Evolutionary conservation across 2,113 vertebrate species (phyloP), one percentile per base, ranked within the genome.

Genomic region (Emberiza fucata): DNA sequence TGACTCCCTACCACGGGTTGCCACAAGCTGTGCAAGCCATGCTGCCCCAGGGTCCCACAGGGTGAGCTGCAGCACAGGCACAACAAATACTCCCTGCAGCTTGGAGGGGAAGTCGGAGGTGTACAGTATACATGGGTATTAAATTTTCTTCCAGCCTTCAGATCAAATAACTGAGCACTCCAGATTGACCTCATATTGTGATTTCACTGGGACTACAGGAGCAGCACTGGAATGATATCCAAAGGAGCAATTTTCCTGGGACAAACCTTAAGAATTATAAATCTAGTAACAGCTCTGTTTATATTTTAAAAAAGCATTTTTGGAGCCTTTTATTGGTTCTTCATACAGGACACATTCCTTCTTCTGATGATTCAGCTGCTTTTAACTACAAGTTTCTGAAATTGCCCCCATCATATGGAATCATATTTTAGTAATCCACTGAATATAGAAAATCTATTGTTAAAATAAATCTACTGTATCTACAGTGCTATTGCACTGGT

Each of bases 81-180:
- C 27, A 91, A n/a, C 8, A 31, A 89, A 77, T 2, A 24, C 11
- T 10, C 39, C 37, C 18, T 75, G 54, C 44, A 59, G 0, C 44
- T 59, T 0, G 1, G 33, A 70, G 21, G 51, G 17, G 15, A 56
- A 79, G 37, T 54, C 59, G 85, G 64, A 83, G 57, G 54, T 53
- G 17, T 1, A 42, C 31, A 39, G 54, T 53, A 19, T 1, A 42
- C 31, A 35, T 0, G 2, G 40, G 28, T 54, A 45, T 33, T 29
- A 72, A 42, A 61, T 27, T 50, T 72, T 44, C 47, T 23, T 57
- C 48, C 50, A 24, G 50, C 27, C 57, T 64, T 72, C 69, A 57
- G 8, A 73, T 31, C n/a, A 88, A 60, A 69, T 18, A 90, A 21
- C 42, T 29, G 31, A 71, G 31, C 27, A 37, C 31, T 71, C 27